Evolutionary conservation across 1,140 invertebrate genomes (phyloP).

Genomic region (Zaprionus africanus): DNA sequence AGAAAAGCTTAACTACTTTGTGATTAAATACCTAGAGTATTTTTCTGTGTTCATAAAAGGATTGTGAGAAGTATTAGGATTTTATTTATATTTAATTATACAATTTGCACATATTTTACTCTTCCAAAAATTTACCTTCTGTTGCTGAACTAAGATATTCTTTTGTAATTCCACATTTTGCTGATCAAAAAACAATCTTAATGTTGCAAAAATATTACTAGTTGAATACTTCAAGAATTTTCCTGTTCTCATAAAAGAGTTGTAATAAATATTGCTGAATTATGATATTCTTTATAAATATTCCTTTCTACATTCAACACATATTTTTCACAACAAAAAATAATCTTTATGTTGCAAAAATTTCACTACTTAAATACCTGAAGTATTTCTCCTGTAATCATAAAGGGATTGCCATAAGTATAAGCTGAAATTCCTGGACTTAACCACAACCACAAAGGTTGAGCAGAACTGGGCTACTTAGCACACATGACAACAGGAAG

Average conservation of each 20-base stretch:
- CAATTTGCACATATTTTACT: no score
- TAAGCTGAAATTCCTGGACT: background rate
- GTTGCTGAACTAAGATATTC: no score
- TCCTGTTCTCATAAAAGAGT: no score
- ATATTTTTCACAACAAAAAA: background rate
- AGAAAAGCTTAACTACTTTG: background rate
- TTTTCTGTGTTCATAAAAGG: background rate
- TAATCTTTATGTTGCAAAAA: background rate
- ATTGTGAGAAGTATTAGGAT: no score
- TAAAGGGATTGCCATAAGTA: background rate
- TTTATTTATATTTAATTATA: no score
- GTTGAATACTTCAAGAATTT: no score
- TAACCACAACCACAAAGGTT: slow-evolving; percentile 1
- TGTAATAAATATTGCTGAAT: no score
- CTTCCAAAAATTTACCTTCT: no score
- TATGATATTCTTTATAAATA: no score
- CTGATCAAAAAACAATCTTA: no score
- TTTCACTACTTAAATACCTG: background rate
- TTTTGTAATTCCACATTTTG: no score
- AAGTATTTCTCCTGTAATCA: background rate
- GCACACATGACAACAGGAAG: background rate
- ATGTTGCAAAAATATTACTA: no score
- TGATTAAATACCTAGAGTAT: background rate
- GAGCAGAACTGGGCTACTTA: background rate
- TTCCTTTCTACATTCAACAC: background rate